A percentile compares a stretch with the other conserved stretches of the same genome.
Evolutionary conservation across 2,113 vertebrate species (phyloP).

Genomic region (Pan paniscus): DNA sequence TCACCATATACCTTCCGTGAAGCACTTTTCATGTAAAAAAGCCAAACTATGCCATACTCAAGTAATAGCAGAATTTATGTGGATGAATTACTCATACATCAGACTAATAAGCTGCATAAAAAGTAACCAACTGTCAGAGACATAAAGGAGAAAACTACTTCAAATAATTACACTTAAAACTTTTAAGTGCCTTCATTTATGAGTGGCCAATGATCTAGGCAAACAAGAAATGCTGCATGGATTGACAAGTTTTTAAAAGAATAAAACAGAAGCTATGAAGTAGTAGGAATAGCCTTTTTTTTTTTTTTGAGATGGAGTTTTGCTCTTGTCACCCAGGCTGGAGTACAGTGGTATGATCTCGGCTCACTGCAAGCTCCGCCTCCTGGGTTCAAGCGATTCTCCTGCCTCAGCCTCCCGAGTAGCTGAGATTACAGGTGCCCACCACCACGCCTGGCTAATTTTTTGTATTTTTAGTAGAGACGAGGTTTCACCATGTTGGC

Average conservation of each 20-base stretch:
- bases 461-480: too few relatives aligned
- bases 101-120: slow-evolving; percentile 36
- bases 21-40: slow-evolving; percentile 37
- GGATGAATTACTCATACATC: slow-evolving; percentile 40
- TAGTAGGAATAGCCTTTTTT: slow-evolving; percentile 28
- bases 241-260: slow-evolving; percentile 61
- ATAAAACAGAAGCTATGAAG: slow-evolving; percentile 51
- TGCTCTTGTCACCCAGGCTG: too few relatives aligned
- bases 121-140: slow-evolving; percentile 48
- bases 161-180: slow-evolving; percentile 62
- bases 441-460: too few relatives aligned
- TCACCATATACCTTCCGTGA: background rate
- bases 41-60: background rate
- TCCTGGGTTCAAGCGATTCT: too few relatives aligned
- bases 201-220: slow-evolving; percentile 53
- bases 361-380: too few relatives aligned
- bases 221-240: slow-evolving; percentile 68
- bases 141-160: slow-evolving; percentile 64
- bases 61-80: slow-evolving; percentile 27
- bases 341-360: too few relatives aligned
- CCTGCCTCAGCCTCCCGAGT: too few relatives aligned
- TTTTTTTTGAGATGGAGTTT: too few relatives aligned
- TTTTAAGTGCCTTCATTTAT: slow-evolving; percentile 65
- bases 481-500: too few relatives aligned
- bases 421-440: too few relatives aligned